Conservation (phyloP, 2,113 vertebrate genomes). For the Leucopsar rothschildi region DNA sequence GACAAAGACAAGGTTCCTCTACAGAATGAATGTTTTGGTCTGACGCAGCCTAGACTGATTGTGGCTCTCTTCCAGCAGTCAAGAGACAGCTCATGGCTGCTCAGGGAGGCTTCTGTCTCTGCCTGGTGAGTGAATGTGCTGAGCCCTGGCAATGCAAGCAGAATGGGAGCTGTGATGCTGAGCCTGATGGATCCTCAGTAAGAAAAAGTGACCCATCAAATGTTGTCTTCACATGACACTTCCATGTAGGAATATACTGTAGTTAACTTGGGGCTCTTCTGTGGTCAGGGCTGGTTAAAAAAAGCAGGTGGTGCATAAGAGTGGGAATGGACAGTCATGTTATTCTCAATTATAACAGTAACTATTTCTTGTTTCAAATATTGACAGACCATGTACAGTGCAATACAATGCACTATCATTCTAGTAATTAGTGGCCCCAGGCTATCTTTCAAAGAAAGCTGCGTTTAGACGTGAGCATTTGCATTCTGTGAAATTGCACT, state of each 20-base stretch:
- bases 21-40: background rate
- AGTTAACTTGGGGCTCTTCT: background rate
- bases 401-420: background rate
- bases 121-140: background rate
- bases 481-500: background rate
- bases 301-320: background rate
- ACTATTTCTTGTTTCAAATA: background rate
- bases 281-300: background rate
- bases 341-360: background rate
- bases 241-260: background rate
- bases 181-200: background rate
- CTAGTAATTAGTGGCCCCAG: background rate
- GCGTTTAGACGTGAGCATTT: background rate
- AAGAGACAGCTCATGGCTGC: fast-evolving
- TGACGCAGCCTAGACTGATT: background rate
- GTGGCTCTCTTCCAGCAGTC: background rate
- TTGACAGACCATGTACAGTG: background rate
- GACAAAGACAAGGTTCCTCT: background rate
- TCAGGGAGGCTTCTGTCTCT: background rate
- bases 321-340: background rate
- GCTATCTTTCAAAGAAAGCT: background rate
- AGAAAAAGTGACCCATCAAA: background rate
- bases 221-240: background rate
- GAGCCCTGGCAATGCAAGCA: background rate
- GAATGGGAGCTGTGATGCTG: background rate